Conservation (phyloP, 1,140 invertebrate genomes). For the Bombus haemorrhoidalis region DNA sequence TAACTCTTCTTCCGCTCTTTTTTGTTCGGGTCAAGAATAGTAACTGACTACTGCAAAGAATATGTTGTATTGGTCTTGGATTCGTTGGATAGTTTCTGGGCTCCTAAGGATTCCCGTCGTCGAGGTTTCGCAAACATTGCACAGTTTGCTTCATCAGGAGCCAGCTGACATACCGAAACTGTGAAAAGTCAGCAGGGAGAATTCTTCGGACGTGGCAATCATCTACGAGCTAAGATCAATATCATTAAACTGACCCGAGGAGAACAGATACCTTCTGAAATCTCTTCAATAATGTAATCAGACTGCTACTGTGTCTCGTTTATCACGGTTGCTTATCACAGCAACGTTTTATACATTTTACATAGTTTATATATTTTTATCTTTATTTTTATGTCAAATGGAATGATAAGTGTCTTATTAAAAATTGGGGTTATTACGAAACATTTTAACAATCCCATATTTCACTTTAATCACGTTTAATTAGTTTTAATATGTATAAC, state of each 20-base stretch:
- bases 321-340: not conserved
- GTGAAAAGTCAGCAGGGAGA: conserved; percentile 26
- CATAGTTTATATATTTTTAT: not conserved
- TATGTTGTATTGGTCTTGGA: conserved; percentile 11
- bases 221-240: conserved; percentile 18
- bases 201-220: not conserved
- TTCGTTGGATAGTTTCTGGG: not conserved
- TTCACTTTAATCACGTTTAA: not conserved
- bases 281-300: not conserved
- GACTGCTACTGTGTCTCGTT: not conserved
- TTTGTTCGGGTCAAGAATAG: not conserved
- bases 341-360: not conserved
- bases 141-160: conserved; percentile 30
- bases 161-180: conserved; percentile 14
- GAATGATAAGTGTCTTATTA: not conserved
- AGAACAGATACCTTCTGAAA: not conserved
- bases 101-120: conserved; percentile 14
- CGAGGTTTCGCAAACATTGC: conserved; percentile 32
- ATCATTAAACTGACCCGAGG: not conserved
- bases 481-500: not conserved
- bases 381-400: not conserved
- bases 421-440: not conserved
- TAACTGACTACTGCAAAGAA: not conserved
- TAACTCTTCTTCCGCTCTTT: not conserved
- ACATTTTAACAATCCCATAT: not conserved